Evolutionary conservation across 92 coral and sea anemone species (phyloP).

Genomic region (Epizoanthus illoricatus): DNA sequence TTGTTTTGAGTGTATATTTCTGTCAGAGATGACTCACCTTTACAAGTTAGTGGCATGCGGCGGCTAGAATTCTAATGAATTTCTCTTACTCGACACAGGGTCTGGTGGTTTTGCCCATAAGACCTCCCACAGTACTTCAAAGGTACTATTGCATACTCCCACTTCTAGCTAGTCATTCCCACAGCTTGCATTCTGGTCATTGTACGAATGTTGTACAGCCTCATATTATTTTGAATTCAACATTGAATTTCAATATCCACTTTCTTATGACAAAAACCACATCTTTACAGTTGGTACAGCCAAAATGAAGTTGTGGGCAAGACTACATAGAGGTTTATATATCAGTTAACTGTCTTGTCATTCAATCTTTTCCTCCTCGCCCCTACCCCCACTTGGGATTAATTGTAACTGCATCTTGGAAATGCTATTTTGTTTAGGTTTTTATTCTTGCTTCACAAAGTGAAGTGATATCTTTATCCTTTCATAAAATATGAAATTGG

Average conservation of each 20-base stretch:
- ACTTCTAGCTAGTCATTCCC: neutral
- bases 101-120: constrained; percentile 91
- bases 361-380: neutral
- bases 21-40: neutral
- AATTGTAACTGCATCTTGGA: no score
- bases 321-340: neutral
- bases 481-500: no score
- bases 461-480: no score
- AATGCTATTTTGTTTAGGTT: no score
- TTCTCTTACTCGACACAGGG: constrained; percentile 92
- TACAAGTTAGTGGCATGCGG: neutral
- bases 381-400: neutral
- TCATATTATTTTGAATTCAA: no score
- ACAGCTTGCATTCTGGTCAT: constrained; percentile 16
- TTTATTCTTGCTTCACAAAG: no score
- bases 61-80: constrained; percentile 65
- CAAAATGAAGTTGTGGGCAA: constrained; percentile 15
- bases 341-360: neutral
- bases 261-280: neutral
- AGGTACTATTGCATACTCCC: constrained; percentile 62
- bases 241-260: no score
- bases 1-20: constrained; percentile 24
- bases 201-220: neutral
- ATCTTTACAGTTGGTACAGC: neutral
- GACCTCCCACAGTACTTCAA: constrained; percentile 80